phyloP scores from a whole-genome alignment of 2,888 invertebrate genomes.

The Orthosia incerta region DNA sequence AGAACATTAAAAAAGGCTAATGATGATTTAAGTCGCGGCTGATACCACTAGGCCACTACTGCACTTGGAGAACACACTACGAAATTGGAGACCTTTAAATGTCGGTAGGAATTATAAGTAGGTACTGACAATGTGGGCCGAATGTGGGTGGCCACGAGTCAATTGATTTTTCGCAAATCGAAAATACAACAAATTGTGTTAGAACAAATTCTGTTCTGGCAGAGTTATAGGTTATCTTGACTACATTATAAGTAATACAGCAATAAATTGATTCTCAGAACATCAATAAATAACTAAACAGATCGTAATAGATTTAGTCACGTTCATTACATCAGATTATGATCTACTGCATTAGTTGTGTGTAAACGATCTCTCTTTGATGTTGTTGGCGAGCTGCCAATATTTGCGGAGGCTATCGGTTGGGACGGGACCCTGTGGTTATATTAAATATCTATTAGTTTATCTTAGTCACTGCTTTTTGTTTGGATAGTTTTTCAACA shows the following conservation, averaged over 20 bases:
- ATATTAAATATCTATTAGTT: conserved; percentile 14
- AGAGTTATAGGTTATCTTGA: neutral
- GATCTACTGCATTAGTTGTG: conserved; percentile 29
- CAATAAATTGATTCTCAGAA: conserved; percentile 29
- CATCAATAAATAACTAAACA: conserved; percentile 25
- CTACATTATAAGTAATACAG: conserved; percentile 4
- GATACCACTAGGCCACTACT: too few relatives aligned
- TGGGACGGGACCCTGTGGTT: neutral
- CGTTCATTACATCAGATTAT: conserved; percentile 36
- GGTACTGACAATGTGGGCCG: neutral
- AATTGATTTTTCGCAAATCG: neutral
- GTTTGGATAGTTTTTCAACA: neutral
- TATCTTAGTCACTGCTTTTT: neutral
- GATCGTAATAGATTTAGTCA: conserved; percentile 26
- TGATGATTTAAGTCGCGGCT: too few relatives aligned
- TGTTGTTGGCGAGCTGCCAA: conserved; percentile 43
- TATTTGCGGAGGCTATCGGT: conserved; percentile 25
- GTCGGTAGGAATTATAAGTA: too few relatives aligned
- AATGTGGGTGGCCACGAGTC: neutral
- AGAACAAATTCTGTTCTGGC: neutral
- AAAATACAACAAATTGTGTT: neutral
- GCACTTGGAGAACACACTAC: too few relatives aligned
- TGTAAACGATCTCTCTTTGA: conserved; percentile 43
- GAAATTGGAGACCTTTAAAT: too few relatives aligned
- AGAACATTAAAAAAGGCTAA: too few relatives aligned